Evolutionary conservation across 2,797 vertebrate species (phyloP), one percentile per base, ranked within the genome.

Genomic region (Pteropus rufus): DNA sequence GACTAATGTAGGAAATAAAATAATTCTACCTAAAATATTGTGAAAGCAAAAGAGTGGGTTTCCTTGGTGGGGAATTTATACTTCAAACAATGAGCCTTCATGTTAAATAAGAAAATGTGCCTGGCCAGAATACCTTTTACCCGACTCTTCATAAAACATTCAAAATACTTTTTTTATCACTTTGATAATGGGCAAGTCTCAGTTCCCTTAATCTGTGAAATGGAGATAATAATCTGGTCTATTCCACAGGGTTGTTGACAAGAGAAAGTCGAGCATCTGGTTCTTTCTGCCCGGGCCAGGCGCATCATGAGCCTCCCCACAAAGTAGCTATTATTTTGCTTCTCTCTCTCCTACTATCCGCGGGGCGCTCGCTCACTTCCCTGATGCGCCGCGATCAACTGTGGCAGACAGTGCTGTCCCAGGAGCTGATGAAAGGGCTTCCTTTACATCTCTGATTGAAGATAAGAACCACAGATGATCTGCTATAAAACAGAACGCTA

Each of bases 381-480:
- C 56, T 73, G 76, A 73, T 44, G 15, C 0, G 9, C 31, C 29
- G 11, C 19, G 34, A 72, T 52, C 29, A 10, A 15, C 46, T 9
- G 44, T 58, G 44, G 62, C 84, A 54, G 15, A 44, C 62, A 36
- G 34, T 18, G 34, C 54, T 52, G 69, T 52, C 64, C 26, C 72
- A 10, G 67, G 19, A 12, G 52, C 60, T 0, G 26, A 70, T 31
- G 75, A 60, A 34, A 81, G 54, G 72, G 36, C 46, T 91, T 67
- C 54, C 92, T 91, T 29, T 41, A 36, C 52, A 24, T 77, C 88
- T 76, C 82, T 58, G 75, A n/a, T 19, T 72, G 54, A n/a, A 91
- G 90, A 89, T 92, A 83, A 86, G 90, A 70, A 44, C 12, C n/a
- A 44, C 75, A 91, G 87, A 93, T 70, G 86, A 75, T 52, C 29